Base-by-base conservation (phyloP, 2,888 invertebrate species). In the Netelia virgata region DNA sequence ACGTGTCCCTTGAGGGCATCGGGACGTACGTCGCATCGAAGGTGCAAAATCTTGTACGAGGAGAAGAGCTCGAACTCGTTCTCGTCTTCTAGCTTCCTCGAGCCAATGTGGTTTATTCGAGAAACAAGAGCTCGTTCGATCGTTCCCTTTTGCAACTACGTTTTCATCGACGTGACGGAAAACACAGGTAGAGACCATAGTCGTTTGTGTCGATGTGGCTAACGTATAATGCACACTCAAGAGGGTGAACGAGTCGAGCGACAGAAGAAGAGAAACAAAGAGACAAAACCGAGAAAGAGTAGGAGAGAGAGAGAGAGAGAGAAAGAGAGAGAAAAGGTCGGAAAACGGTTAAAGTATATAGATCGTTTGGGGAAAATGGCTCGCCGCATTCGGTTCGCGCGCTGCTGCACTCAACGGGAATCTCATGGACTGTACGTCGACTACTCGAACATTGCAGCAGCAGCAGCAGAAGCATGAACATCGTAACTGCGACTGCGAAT, bases 401-500 rank as follows among this genome's bases (percentile, higher is more conserved):
- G 53, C 18, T 66, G 73, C 50, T 82, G 63, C 63, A 68, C 47
- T 55, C 36, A 28, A 28, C 28, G 57, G 72, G 72, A 70, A 63
- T 75, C 83, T 72, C 77, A 36, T 36, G 16, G 59, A 41, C 47
- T 68, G 14, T 28, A 28, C 28, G 18, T 80, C 72, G 68, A 36
- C n/a, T 68, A 28, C 66, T 73, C 28, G 72, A 77, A 61, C 70
- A 47, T 72, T 59, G 75, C 64, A 64, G n/a, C 47, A 18, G 69
- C 47, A 18, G 69, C 36, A 61, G 23, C 78, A 70, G 70, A 70
- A 55, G 68, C 53, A 76, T 63, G 68, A 78, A 73, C 63, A 57
- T 73, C 86, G 85, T 86, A 88, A 86, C 85, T 80, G 80, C 77
- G 66, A 82, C 86, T 87, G 86, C 89, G 90, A 89, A 90, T 90